A percentile compares a stretch with the other conserved stretches of the same genome.
Conservation (phyloP, 2,797 vertebrate genomes). For the Hydrophis major region DNA sequence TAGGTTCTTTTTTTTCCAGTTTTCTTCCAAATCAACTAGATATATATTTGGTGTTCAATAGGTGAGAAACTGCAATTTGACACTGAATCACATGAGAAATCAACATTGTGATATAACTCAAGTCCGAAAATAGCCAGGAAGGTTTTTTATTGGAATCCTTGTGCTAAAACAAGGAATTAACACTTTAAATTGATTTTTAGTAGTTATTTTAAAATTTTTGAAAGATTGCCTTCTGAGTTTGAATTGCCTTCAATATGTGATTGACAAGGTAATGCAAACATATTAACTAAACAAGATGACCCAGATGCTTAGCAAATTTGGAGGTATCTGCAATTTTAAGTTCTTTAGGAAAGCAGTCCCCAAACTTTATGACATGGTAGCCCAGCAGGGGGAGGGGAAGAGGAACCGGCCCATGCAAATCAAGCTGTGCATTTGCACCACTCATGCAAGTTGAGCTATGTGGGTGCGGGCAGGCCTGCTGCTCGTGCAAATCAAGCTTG, state of each 20-base stretch:
- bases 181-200: background rate
- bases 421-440: no score
- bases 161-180: background rate
- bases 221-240: background rate
- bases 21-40: background rate
- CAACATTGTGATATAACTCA: background rate
- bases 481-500: background rate
- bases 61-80: background rate
- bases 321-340: background rate
- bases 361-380: background rate
- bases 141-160: background rate
- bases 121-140: background rate
- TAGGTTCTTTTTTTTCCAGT: background rate
- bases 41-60: background rate
- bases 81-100: background rate
- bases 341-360: background rate
- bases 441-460: background rate
- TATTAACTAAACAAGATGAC: background rate
- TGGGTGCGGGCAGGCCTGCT: rapidly evolving
- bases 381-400: no score
- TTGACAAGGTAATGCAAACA: background rate
- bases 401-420: no score
- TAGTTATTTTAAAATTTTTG: background rate
- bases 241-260: background rate
- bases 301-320: background rate